Percentiles rank a stretch among this genome's conserved stretches.
These are phyloP conservation scores for Manis pentadactyla DNA, from an alignment of 2,797 vertebrate genomes.

Conservation along the genomic window DNA sequence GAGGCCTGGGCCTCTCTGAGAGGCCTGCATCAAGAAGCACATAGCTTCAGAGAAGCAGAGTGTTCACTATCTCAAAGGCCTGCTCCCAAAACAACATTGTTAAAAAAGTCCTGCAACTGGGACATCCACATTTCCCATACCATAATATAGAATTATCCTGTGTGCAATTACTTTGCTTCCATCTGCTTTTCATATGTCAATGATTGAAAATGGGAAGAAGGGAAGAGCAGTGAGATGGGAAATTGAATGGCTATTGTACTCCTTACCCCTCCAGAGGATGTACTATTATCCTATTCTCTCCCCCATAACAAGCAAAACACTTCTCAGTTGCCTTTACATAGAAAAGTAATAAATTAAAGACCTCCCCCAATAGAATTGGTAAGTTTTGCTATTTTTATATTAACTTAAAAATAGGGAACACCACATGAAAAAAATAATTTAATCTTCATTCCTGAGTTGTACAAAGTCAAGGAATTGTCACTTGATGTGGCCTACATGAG, in stretches of 20 bases:
- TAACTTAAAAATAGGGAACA: constrained; percentile 57
- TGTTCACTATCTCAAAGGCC: not conserved
- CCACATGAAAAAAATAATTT: not conserved
- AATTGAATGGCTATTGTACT: constrained; percentile 3
- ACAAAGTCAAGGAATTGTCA: constrained; percentile 23
- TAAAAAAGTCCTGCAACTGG: not conserved
- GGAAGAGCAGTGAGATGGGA: constrained; percentile 14
- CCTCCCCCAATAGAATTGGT: constrained; percentile 3
- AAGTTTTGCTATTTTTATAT: not conserved
- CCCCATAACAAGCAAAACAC: not conserved
- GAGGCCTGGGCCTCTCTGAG: not conserved
- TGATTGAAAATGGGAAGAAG: constrained; percentile 22
- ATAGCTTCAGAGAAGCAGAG: constrained; percentile 26
- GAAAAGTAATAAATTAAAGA: constrained; percentile 4
- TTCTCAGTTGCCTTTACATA: not conserved
- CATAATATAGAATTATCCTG: not conserved
- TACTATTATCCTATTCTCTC: not conserved
- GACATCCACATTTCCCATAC: constrained; percentile 12
- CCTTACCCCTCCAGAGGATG: not conserved
- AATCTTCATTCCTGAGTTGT: constrained; percentile 34
- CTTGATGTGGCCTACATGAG: not conserved
- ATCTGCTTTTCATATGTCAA: constrained; percentile 70
- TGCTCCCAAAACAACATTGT: not conserved
- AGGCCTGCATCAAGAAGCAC: not conserved
- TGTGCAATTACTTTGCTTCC: constrained; percentile 15